Evolutionary conservation across 2,888 invertebrate genomes (phyloP), one percentile per base, ranked within the genome.

Genomic region (Amiota communis): DNA sequence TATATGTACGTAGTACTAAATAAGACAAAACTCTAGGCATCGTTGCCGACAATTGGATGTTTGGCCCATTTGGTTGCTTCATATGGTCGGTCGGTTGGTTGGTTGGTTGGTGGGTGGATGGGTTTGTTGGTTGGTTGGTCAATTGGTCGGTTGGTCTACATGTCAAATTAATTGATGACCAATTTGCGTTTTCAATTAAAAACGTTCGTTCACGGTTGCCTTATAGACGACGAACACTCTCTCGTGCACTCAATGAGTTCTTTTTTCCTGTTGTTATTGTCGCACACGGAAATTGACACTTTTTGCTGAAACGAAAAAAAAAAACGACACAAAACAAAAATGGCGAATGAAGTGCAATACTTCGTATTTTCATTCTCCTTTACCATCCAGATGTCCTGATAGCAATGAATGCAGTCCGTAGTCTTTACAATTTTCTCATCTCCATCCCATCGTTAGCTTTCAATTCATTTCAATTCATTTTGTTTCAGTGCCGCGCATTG

Each of bases 101-200:
- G 51, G n/a, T n/a, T n/a, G 51, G 12, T 51, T 51, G 1, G 51
- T 51, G 1, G 51, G 51, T 51, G 1, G 51, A 2, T 23, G 1
- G 23, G 51, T 51, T 6, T 2, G 4, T n/a, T 51, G 51, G 51
- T 51, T 6, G 11, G 51, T n/a, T 3, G 23, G 51, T 51, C 51
- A 6, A n/a, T n/a, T 51, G 51, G 51, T 51, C 4, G 11, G 51
- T n/a, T 23, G 23, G 23, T 2, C 23, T 51, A n/a, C 51, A 51
- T 51, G 51, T 51, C 51, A 11, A 51, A 51, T 51, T 51, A 51
- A 51, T 51, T 51, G 51, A 51, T 51, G 51, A 51, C 51, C 51
- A 51, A 51, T 51, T 51, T 51, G 51, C 51, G 51, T 51, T 51
- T 51, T 51, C 51, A 51, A 51, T 51, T 51, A 51, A 51, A 51